A percentile compares a stretch with the other conserved stretches of the same genome.
These are phyloP conservation scores for Cranoglanis bouderius DNA, from an alignment of 2,113 vertebrate species.

Conservation along the genomic window DNA sequence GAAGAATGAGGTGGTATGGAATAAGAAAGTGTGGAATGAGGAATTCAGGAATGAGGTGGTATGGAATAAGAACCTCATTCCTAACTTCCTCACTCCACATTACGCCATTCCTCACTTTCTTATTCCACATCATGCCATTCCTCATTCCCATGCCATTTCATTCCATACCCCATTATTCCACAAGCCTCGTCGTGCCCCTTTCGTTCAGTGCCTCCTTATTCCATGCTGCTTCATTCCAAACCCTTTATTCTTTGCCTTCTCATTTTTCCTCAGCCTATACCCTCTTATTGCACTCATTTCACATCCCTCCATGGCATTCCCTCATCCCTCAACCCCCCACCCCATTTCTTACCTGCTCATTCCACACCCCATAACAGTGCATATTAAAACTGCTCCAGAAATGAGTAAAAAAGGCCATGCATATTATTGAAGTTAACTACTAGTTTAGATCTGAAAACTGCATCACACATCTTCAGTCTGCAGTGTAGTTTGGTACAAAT, in stretches of 20 bases:
- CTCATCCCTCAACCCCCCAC: not conserved
- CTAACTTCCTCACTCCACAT: not conserved
- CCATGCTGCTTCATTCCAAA: not conserved
- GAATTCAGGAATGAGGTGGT: too few species aligned
- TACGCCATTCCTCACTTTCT: not conserved
- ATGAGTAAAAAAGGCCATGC: not conserved
- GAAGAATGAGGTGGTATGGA: too few species aligned
- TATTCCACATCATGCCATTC: not conserved
- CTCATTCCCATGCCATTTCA: not conserved
- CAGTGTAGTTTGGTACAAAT: too few species aligned
- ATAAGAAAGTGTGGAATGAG: too few species aligned
- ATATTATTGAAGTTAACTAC: not conserved
- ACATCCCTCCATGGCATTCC: not conserved
- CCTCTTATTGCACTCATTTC: not conserved
- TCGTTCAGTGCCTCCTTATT: not conserved
- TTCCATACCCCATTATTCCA: not conserved
- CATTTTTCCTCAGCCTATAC: not conserved
- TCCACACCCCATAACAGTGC: not conserved
- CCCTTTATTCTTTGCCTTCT: not conserved
- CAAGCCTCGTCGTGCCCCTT: not conserved
- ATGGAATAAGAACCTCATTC: not conserved
- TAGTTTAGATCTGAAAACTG: not conserved
- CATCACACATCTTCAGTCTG: too few species aligned
- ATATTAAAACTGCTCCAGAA: not conserved
- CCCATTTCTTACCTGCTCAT: not conserved